Percentiles rank a stretch among this genome's conserved stretches.
phyloP scores from a whole-genome alignment of 1,140 invertebrate genomes.

The Drosophila auraria region DNA sequence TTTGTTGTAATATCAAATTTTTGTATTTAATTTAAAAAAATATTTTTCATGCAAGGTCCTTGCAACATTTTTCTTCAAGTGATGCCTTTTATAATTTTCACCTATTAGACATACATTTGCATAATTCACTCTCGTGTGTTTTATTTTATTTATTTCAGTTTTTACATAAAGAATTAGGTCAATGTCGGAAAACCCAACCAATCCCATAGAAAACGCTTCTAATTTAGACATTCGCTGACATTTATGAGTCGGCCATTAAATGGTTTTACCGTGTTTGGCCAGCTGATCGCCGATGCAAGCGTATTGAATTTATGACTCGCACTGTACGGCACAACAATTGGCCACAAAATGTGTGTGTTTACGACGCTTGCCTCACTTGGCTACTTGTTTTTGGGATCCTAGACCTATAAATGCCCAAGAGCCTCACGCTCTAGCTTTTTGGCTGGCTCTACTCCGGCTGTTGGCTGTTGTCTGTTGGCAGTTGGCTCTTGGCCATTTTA shows the following conservation, averaged over 20 bases:
- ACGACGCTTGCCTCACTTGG: slow-evolving; percentile 49
- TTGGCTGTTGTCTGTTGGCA: slow-evolving; percentile 1
- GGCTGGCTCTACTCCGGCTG: neutral
- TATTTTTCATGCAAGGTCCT: neutral
- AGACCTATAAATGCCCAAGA: slow-evolving; percentile 47
- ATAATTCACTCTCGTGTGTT: slow-evolving; percentile 35
- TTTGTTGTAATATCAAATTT: neutral
- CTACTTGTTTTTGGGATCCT: slow-evolving; percentile 30
- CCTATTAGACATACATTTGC: slow-evolving; percentile 40
- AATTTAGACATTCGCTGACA: slow-evolving; percentile 58
- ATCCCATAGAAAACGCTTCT: slow-evolving; percentile 12
- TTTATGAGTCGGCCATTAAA: slow-evolving; percentile 46
- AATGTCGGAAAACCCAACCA: slow-evolving; percentile 26
- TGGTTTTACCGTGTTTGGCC: slow-evolving; percentile 48
- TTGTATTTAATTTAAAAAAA: neutral
- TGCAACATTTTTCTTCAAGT: neutral
- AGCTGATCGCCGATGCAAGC: slow-evolving; percentile 41
- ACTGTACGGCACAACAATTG: slow-evolving; percentile 57
- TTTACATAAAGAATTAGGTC: slow-evolving; percentile 36
- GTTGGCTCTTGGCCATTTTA: slow-evolving; percentile 42
- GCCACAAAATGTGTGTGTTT: slow-evolving; percentile 60
- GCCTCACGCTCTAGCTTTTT: slow-evolving; percentile 7
- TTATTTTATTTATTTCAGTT: slow-evolving; percentile 14
- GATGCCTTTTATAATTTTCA: slow-evolving; percentile 48
- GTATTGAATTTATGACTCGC: slow-evolving; percentile 48